Evolutionary conservation across 2,797 vertebrate genomes (phyloP).

Genomic region (Gouania willdenowi): DNA sequence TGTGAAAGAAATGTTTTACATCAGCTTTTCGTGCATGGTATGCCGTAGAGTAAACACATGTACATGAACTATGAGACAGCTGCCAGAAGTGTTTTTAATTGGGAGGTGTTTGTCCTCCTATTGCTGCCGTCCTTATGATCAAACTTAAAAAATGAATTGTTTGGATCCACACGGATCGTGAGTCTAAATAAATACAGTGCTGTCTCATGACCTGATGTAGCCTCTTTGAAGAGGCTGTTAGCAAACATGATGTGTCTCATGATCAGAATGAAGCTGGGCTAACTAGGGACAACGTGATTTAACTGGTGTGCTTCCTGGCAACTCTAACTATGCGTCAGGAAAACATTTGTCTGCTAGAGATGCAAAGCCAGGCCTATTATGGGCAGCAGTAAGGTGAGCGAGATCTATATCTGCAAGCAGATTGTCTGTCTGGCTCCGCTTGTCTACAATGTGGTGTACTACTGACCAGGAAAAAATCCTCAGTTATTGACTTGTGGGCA

Average conservation of each 20-base stretch:
- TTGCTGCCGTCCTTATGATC: too few species aligned
- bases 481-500: constrained; percentile 49
- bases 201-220: constrained; percentile 9
- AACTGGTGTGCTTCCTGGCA: constrained; percentile 35
- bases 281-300: constrained; percentile 37
- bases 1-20: too few species aligned
- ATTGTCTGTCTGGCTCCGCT: constrained; percentile 62
- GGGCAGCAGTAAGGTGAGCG: constrained; percentile 51
- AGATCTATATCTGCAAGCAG: constrained; percentile 60
- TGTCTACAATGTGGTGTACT: constrained; percentile 34
- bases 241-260: constrained; percentile 10
- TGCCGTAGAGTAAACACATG: too few species aligned
- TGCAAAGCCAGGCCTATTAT: constrained; percentile 53
- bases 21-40: too few species aligned
- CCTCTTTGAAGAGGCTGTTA: background rate
- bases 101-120: too few species aligned
- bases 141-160: too few species aligned
- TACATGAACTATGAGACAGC: too few species aligned
- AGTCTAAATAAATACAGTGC: background rate
- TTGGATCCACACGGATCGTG: too few species aligned
- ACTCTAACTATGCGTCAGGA: constrained; percentile 16
- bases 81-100: too few species aligned
- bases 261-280: constrained; percentile 23
- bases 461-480: constrained; percentile 44
- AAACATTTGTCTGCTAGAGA: constrained; percentile 40